These are phyloP conservation scores for Pteropus rufus DNA, from an alignment of 2,797 vertebrate genomes.

Conservation along the genomic window DNA sequence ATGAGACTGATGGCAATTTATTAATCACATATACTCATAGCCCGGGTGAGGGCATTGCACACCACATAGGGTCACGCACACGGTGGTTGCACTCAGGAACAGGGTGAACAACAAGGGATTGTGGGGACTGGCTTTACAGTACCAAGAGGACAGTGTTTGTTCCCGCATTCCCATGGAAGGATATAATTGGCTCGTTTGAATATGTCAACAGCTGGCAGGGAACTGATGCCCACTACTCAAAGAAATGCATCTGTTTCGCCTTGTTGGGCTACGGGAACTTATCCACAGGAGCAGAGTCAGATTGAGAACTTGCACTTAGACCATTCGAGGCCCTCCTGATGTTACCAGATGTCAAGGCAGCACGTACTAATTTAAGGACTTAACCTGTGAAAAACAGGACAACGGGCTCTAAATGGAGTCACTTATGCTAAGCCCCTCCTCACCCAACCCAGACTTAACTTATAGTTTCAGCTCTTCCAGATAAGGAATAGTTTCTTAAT, in stretches of 20 bases:
- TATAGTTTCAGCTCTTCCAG: background rate
- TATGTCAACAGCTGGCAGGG: background rate
- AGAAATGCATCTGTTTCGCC: background rate
- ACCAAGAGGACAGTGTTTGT: too few relatives aligned
- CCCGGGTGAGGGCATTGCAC: fast-evolving
- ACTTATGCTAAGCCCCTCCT: background rate
- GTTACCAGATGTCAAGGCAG: background rate
- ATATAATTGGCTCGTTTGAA: background rate
- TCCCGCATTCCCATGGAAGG: background rate
- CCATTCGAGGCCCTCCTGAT: background rate
- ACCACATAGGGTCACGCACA: fast-evolving
- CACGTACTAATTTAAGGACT: too few relatives aligned
- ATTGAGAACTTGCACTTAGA: background rate
- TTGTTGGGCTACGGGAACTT: background rate
- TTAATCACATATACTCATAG: background rate
- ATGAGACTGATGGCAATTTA: background rate
- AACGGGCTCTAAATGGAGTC: background rate
- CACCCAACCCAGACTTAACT: background rate
- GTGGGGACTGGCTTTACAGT: background rate
- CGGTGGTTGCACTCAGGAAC: background rate
- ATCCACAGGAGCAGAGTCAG: background rate
- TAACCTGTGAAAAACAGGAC: background rate
- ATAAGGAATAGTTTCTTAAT: background rate
- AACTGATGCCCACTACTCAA: background rate
- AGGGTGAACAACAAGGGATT: background rate